These are phyloP conservation scores for Eulithis prunata DNA, from an alignment of 2,888 invertebrate species.

Conservation along the genomic window DNA sequence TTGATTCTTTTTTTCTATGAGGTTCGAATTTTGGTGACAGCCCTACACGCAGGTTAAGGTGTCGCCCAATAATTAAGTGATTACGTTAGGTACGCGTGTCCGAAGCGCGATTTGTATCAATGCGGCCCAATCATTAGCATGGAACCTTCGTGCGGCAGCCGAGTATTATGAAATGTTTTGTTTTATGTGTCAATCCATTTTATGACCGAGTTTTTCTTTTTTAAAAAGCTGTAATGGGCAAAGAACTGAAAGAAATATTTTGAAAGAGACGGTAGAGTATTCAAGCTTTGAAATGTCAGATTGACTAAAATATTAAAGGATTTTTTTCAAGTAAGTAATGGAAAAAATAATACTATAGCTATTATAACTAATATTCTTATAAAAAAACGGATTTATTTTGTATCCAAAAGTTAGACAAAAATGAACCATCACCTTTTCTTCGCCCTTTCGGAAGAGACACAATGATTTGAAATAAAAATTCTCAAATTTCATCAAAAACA, in stretches of 20 bases:
- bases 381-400: no score
- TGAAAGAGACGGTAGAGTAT: no score
- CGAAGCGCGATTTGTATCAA: slow-evolving; percentile 75
- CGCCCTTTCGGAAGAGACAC: neutral
- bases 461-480: neutral
- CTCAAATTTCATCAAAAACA: neutral
- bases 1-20: no score
- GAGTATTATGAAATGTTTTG: slow-evolving; percentile 21
- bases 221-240: no score
- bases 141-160: slow-evolving; percentile 27
- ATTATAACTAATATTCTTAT: no score
- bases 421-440: no score
- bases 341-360: no score
- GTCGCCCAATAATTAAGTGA: slow-evolving; percentile 83
- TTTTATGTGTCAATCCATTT: slow-evolving; percentile 28
- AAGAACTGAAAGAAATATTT: no score
- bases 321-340: no score
- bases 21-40: slow-evolving; percentile 35
- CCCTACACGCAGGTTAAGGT: slow-evolving; percentile 63
- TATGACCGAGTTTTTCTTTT: neutral
- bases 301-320: no score
- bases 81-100: slow-evolving; percentile 80
- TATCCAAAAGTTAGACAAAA: no score
- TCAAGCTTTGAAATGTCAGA: no score
- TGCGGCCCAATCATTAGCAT: slow-evolving; percentile 66